Conservation (phyloP, 2,797 vertebrate genomes). For the Cirrhinus mrigala region DNA sequence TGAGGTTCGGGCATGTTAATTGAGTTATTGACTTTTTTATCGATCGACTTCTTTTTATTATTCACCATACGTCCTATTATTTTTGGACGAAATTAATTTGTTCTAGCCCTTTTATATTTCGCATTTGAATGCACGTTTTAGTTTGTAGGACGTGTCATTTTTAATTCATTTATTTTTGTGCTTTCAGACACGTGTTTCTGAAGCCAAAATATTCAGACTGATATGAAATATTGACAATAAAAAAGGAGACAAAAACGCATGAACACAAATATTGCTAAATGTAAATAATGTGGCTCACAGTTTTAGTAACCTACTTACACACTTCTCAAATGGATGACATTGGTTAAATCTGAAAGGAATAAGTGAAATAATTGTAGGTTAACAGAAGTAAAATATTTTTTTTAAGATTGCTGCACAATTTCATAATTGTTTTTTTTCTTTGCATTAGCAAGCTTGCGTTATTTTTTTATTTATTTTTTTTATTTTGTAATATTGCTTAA, state of each 20-base stretch:
- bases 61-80: conserved; percentile 46
- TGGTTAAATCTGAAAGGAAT: neutral
- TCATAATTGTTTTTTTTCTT: neutral
- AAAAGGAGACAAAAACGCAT: neutral
- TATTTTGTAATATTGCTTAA: neutral
- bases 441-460: neutral
- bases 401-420: conserved; percentile 4
- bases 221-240: neutral
- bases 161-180: neutral
- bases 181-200: neutral
- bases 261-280: neutral
- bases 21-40: conserved; percentile 61
- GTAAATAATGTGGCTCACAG: neutral
- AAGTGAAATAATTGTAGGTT: neutral
- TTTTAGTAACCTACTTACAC: neutral
- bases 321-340: neutral
- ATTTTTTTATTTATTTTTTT: neutral
- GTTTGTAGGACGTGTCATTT: neutral
- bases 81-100: conserved; percentile 32
- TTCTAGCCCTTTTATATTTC: conserved; percentile 18
- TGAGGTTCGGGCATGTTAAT: conserved; percentile 57
- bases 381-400: neutral
- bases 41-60: conserved; percentile 56
- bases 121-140: conserved; percentile 1
- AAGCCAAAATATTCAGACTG: neutral